Evolutionary conservation across 2,888 invertebrate species (phyloP).

Genomic region (Timandra comae): DNA sequence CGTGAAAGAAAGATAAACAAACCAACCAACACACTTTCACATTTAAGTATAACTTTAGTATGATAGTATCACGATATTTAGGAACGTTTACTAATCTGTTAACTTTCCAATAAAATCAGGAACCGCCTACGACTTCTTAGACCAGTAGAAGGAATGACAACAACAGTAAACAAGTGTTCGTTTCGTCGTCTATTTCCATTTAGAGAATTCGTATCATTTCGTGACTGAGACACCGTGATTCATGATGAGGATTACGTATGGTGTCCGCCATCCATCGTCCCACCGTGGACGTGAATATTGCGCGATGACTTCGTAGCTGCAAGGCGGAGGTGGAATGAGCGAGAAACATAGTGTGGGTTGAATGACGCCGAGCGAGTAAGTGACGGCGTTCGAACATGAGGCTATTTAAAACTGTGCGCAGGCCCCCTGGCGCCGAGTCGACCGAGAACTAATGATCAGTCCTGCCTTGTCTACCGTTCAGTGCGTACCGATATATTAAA

Average conservation of each 20-base stretch:
- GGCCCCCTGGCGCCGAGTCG: conserved; percentile 73
- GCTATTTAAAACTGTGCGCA: conserved; percentile 78
- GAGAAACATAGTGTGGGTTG: conserved; percentile 73
- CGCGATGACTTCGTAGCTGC: too few relatives aligned
- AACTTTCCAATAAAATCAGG: too few relatives aligned
- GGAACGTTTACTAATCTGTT: too few relatives aligned
- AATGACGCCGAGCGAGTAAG: conserved; percentile 63
- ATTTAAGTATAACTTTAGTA: too few relatives aligned
- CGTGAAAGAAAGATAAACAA: too few relatives aligned
- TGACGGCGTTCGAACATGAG: conserved; percentile 60
- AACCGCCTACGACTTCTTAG: too few relatives aligned
- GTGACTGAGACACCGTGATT: conserved; percentile 21
- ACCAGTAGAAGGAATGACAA: too few relatives aligned
- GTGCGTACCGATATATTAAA: conserved; percentile 59
- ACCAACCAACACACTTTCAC: too few relatives aligned
- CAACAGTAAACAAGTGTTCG: too few relatives aligned
- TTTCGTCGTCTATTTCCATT: conserved; percentile 28
- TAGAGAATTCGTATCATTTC: conserved; percentile 31
- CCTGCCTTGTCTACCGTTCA: conserved; percentile 65
- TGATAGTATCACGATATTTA: too few relatives aligned
- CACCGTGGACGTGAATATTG: too few relatives aligned
- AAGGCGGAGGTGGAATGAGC: conserved; percentile 65
- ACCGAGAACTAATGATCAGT: conserved; percentile 73
- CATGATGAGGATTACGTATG: conserved; percentile 11
- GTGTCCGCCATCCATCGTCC: conserved; percentile 8